Evolutionary conservation across 2,888 invertebrate species (phyloP), one percentile per base, ranked within the genome.

Genomic region (Andrena fulva): DNA sequence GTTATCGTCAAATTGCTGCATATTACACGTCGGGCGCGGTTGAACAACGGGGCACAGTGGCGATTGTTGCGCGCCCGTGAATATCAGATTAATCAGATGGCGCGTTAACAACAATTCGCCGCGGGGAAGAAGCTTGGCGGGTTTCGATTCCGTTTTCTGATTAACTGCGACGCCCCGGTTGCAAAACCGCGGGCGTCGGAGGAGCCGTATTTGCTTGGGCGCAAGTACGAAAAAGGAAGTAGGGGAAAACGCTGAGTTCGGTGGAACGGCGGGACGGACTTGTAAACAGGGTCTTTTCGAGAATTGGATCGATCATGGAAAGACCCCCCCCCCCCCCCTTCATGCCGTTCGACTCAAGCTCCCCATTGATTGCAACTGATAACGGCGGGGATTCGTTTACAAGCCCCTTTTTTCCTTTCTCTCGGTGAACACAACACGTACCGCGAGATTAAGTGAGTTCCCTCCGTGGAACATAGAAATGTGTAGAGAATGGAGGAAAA

Each of bases 291-390:
- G 35, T 64, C 50, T 78, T 85, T 86, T 77, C 60, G 59, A 68
- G 76, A 60, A 82, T 68, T 64, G 71, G 60, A 77, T 79, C 68
- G 76, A 85, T 83, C 73, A 70, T 29, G 52, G 54, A 54, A 52
- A 52, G 71, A 82, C 20, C 20, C 20, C 20, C 20, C 20, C 20
- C 20, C 20, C 84, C 33, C 16, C 80, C 60, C 60, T 64, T 60
- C 68, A 50, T 76, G 56, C 78, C 60, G 29, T 59, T 59, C 68
- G 24, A 24, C 52, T 69, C 54, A 24, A 16, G n/a, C 64, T 74
- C 54, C 8, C 68, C 66, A 52, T 68, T 62, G 79, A 82, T 82
- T 84, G 84, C 85, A 86, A 83, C 81, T 84, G 86, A 81, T 86
- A 80, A 72, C 77, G 66, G 74, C 50, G 72, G 77, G 56, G 69